Percentiles rank a stretch among this genome's conserved stretches.
Evolutionary conservation across 1,140 invertebrate species (phyloP).

Genomic region (Drosophila pseudoananassae): DNA sequence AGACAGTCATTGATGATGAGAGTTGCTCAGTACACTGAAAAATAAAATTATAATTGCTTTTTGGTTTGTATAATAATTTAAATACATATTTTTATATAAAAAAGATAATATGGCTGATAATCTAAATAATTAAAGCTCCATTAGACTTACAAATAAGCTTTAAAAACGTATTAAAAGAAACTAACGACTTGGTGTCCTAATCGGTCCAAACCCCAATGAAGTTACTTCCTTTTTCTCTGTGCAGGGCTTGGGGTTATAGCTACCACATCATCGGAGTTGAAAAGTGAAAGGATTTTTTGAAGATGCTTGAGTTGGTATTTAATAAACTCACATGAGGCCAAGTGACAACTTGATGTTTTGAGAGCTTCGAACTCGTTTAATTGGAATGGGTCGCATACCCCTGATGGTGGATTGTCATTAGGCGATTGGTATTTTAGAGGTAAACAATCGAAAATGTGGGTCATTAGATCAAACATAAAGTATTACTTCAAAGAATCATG

Average conservation of each 20-base stretch:
- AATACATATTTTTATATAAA: no score
- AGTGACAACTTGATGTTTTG: conserved; percentile 33
- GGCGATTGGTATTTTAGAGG: conserved; percentile 16
- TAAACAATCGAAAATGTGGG: conserved; percentile 8
- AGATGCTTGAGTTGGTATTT: conserved; percentile 31
- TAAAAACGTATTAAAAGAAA: no score
- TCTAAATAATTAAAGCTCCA: no score
- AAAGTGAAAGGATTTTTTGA: conserved; percentile 74
- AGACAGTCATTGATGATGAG: conserved; percentile 40
- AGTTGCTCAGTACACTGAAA: conserved; percentile 23
- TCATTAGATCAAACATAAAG: background rate
- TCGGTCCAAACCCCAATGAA: background rate
- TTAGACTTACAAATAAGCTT: background rate
- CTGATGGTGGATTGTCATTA: conserved; percentile 27
- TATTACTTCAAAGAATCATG: no score
- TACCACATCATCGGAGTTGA: conserved; percentile 38
- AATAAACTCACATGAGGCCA: conserved; percentile 27
- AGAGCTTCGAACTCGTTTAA: conserved; percentile 25
- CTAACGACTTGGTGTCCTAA: no score
- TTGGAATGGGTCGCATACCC: conserved; percentile 21
- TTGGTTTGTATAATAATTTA: no score
- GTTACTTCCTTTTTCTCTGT: conserved; percentile 9
- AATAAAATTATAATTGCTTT: background rate
- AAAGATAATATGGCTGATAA: no score
- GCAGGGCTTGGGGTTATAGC: conserved; percentile 18